These are phyloP conservation scores for Monodelphis domestica DNA, from an alignment of 2,797 vertebrate species.

Conservation along the genomic window DNA sequence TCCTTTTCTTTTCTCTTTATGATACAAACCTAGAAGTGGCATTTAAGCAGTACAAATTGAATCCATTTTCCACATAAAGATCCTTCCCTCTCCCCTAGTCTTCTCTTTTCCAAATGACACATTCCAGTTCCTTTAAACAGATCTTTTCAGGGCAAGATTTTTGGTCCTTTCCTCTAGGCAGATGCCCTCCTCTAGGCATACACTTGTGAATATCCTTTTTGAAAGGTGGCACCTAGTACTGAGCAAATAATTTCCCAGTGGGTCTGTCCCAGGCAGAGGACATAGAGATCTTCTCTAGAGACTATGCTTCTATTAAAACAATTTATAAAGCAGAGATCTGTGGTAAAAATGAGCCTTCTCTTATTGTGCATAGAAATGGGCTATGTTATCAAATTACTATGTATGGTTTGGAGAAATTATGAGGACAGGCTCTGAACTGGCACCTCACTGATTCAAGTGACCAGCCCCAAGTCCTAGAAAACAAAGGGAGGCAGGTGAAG, in stretches of 20 bases:
- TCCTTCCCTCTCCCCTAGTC: not conserved
- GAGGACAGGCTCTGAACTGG: not conserved
- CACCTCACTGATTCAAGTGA: not conserved
- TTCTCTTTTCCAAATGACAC: not conserved
- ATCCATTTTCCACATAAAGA: not conserved
- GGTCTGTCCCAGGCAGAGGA: not conserved
- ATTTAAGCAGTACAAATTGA: not conserved
- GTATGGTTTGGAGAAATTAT: not conserved
- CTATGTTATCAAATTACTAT: not conserved
- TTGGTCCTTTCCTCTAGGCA: too few species aligned
- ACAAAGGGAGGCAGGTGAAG: not conserved
- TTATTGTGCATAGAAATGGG: not conserved
- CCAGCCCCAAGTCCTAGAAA: not conserved
- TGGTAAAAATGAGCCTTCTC: not conserved
- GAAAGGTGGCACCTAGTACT: not conserved
- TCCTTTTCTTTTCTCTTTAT: not conserved
- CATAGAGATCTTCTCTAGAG: not conserved
- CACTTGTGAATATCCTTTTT: not conserved
- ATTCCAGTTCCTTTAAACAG: too few species aligned
- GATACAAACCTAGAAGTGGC: not conserved
- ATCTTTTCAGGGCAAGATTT: not conserved
- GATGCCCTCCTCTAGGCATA: not conserved
- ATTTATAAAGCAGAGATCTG: not conserved
- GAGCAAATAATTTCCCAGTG: not conserved
- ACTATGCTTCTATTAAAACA: not conserved